Evolutionary conservation across 2,113 vertebrate genomes (phyloP).

Genomic region (Lethenteron reissneri): DNA sequence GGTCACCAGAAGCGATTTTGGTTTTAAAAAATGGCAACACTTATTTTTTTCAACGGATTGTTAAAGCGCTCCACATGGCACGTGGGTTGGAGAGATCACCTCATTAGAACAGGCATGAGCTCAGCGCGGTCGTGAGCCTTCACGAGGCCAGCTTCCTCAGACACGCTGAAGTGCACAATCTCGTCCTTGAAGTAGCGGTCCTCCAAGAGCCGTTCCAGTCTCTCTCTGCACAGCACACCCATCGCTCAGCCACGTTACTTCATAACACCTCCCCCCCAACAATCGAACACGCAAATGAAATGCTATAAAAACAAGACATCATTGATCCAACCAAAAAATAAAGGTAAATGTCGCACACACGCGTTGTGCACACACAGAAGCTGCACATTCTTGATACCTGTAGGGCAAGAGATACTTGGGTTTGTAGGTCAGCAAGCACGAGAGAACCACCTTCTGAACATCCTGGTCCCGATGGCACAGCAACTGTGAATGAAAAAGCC

Average conservation of each 20-base stretch:
- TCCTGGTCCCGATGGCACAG: slow-evolving; percentile 70
- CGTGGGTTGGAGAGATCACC: slow-evolving; percentile 22
- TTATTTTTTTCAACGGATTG: no score
- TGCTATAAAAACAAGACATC: no score
- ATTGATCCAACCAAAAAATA: no score
- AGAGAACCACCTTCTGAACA: slow-evolving; percentile 57
- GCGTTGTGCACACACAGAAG: no score
- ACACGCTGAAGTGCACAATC: slow-evolving; percentile 72
- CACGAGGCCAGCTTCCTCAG: slow-evolving; percentile 50
- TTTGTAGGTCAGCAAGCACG: slow-evolving; percentile 70
- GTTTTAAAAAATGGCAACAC: no score
- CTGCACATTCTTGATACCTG: slow-evolving; percentile 25
- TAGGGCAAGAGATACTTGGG: slow-evolving; percentile 59
- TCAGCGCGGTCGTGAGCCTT: slow-evolving; percentile 40
- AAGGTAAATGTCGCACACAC: no score
- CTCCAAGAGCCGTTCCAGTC: slow-evolving; percentile 58
- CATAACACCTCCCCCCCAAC: no score
- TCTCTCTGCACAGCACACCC: slow-evolving; percentile 33
- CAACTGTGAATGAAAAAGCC: slow-evolving; percentile 23
- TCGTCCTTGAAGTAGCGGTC: slow-evolving; percentile 88
- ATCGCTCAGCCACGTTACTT: no score
- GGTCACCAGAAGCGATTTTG: no score
- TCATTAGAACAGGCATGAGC: slow-evolving; percentile 74
- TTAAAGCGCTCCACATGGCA: no score
- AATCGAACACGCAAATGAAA: no score